Percentiles rank a stretch among this genome's conserved stretches.
These are phyloP conservation scores for Euphydryas editha DNA, from an alignment of 2,888 invertebrate species.

Conservation along the genomic window DNA sequence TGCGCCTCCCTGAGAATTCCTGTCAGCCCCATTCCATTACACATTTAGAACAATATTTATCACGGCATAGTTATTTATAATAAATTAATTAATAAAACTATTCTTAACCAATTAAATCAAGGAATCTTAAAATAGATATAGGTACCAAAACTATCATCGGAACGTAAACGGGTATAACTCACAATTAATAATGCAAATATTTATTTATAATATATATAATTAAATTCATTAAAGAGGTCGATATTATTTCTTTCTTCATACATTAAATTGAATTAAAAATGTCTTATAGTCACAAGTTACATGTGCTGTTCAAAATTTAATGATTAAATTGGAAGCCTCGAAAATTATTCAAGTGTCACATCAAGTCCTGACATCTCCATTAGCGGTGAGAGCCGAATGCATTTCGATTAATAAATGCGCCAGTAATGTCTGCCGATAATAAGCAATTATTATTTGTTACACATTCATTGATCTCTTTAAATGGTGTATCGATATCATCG, in stretches of 20 bases:
- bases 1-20: background rate
- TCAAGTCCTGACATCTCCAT: slow-evolving; percentile 55
- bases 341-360: slow-evolving; percentile 47
- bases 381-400: slow-evolving; percentile 57
- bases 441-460: slow-evolving; percentile 47
- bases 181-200: no score
- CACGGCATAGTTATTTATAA: background rate
- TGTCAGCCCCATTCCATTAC: slow-evolving; percentile 1
- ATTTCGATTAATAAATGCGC: slow-evolving; percentile 61
- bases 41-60: background rate
- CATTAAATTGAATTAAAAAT: background rate
- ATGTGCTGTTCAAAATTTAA: background rate
- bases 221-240: no score
- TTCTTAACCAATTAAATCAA: no score
- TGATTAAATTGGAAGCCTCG: slow-evolving; percentile 13
- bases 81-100: no score
- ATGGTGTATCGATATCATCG: slow-evolving; percentile 25
- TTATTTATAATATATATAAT: no score
- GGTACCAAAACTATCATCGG: no score
- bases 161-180: no score
- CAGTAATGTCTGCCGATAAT: slow-evolving; percentile 53
- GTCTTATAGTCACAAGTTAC: background rate
- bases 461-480: slow-evolving; percentile 39
- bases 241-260: background rate
- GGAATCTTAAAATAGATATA: no score